Percentiles rank a stretch among this genome's conserved stretches.
Evolutionary conservation across 2,888 invertebrate species (phyloP).

Genomic region (Leucoptera coffeella): DNA sequence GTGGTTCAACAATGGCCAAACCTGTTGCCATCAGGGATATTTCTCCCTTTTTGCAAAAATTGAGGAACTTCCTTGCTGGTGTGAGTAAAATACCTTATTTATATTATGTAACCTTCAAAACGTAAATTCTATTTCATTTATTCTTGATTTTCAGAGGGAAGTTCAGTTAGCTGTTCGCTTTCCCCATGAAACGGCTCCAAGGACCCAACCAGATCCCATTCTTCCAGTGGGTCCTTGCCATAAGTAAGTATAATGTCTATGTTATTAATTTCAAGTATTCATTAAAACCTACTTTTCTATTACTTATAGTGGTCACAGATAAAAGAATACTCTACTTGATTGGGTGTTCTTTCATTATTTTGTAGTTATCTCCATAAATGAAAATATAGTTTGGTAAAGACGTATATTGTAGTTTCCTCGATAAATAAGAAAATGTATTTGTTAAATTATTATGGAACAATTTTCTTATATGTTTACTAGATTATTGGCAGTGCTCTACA

Average conservation of each 20-base stretch:
- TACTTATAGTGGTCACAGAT: too few relatives aligned
- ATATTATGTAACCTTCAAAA: slow-evolving; percentile 3
- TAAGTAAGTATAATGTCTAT: slow-evolving; percentile 21
- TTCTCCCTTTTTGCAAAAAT: slow-evolving; percentile 53
- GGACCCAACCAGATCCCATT: slow-evolving; percentile 76
- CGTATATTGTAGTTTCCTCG: too few relatives aligned
- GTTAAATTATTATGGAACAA: too few relatives aligned
- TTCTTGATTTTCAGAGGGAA: slow-evolving; percentile 38
- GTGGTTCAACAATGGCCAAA: slow-evolving; percentile 20
- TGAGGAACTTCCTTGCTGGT: slow-evolving; percentile 63
- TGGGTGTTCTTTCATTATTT: too few relatives aligned
- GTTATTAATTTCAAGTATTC: too few relatives aligned
- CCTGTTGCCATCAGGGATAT: slow-evolving; percentile 55
- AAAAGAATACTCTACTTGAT: too few relatives aligned
- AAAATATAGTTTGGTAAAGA: too few relatives aligned
- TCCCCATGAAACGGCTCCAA: slow-evolving; percentile 58
- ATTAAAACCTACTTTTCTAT: too few relatives aligned
- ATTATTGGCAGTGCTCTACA: too few relatives aligned
- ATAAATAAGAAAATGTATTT: too few relatives aligned
- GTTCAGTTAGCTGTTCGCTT: slow-evolving; percentile 61
- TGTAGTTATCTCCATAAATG: too few relatives aligned
- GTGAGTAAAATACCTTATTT: slow-evolving; percentile 24
- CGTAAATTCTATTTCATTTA: slow-evolving; percentile 2
- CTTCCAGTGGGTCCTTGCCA: slow-evolving; percentile 80
- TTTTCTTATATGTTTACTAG: too few relatives aligned